Evolutionary conservation across 1,140 invertebrate species (phyloP).

Genomic region (Thaumatotibia leucotreta): DNA sequence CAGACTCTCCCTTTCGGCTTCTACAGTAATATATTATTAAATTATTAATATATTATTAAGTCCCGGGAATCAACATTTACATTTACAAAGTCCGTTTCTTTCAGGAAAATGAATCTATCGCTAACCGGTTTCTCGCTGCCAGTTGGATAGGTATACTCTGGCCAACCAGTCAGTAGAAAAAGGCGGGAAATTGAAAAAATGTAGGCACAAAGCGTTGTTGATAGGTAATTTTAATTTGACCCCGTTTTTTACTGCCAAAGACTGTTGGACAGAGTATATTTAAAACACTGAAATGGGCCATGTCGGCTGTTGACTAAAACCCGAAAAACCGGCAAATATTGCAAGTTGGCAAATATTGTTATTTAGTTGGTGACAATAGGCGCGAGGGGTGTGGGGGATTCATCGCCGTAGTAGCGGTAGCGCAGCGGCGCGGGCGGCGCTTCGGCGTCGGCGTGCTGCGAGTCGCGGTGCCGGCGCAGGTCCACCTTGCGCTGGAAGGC

Average conservation of each 20-base stretch:
- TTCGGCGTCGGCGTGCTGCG: slow-evolving; percentile 86
- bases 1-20: too few species aligned
- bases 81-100: too few species aligned
- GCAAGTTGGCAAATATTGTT: slow-evolving; percentile 14
- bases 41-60: too few species aligned
- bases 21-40: too few species aligned
- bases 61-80: too few species aligned
- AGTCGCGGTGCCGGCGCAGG: slow-evolving; percentile 93
- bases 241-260: too few species aligned
- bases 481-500: slow-evolving; percentile 98
- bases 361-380: slow-evolving; percentile 52
- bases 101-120: background rate
- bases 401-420: slow-evolving; percentile 61
- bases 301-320: background rate
- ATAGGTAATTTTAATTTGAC: too few species aligned
- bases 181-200: too few species aligned
- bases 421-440: slow-evolving; percentile 36
- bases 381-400: slow-evolving; percentile 37
- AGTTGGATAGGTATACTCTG: too few species aligned
- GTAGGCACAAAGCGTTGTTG: too few species aligned
- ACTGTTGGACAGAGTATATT: background rate
- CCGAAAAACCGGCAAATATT: background rate
- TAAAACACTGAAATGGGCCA: background rate
- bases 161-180: too few species aligned
- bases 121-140: too few species aligned